Evolutionary conservation across 2,113 vertebrate species (phyloP).

Genomic region (Mormoops blainvillei): DNA sequence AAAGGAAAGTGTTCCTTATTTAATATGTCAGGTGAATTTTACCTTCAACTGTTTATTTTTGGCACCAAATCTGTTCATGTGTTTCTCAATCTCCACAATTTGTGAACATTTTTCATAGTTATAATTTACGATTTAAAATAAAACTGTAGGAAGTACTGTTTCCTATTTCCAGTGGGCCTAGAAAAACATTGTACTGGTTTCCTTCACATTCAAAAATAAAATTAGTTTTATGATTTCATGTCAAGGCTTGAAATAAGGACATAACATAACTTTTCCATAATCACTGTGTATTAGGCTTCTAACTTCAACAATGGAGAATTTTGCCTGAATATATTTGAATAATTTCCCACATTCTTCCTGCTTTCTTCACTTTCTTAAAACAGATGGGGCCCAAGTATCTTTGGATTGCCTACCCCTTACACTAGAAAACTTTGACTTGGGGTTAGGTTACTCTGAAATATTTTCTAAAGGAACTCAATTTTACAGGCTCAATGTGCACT

Average conservation of each 20-base stretch:
- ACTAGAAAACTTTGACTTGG: not conserved
- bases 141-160: not conserved
- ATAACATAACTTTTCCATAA: not conserved
- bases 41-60: not conserved
- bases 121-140: not conserved
- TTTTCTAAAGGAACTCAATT: constrained; percentile 22
- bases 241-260: not conserved
- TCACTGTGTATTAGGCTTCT: not conserved
- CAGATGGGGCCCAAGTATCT: not conserved
- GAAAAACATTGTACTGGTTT: not conserved
- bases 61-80: not conserved
- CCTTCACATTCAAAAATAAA: not conserved
- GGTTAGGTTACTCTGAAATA: constrained; percentile 34
- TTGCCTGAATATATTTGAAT: constrained; percentile 20
- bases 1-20: not conserved
- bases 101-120: not conserved
- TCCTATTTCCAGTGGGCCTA: not conserved
- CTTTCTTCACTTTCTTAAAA: not conserved
- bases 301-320: not conserved
- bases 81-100: not conserved
- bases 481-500: constrained; percentile 7
- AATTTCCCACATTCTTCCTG: not conserved
- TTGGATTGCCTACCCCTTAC: not conserved
- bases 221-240: not conserved
- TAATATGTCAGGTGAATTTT: not conserved